Evolutionary conservation across 2,888 invertebrate genomes (phyloP), one percentile per base, ranked within the genome.

Genomic region (Priocnemis perturbator): DNA sequence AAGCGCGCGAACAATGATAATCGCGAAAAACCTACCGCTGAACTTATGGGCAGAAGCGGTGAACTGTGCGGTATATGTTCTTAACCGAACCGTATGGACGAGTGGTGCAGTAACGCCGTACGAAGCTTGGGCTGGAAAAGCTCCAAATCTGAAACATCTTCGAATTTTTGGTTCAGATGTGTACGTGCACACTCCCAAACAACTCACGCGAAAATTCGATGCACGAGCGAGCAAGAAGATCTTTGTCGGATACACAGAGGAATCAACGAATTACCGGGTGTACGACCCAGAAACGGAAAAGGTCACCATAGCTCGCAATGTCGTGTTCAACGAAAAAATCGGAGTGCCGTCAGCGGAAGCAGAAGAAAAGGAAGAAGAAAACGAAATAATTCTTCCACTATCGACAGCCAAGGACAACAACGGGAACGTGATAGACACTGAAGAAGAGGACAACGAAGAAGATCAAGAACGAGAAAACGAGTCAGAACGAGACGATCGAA

Each of bases 271-370:
- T 21, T 60, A 60, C 23, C 47, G 60, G 2, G 20, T 60, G 14
- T 60, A 60, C 17, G 15, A 48, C 17, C 60, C 60, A 11, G 17
- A 14, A 15, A 48, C 45, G 26, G 3, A 19, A 23, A 48, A 45
- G 48, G 47, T 60, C 1, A 15, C 20, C 3, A 47, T 60, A 20
- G 45, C 60, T n/a, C n/a, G 48, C 5, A 17, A 60, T 19, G 60
- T 60, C 0, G 50, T 60, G 11, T 60, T 60, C 37, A 26, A 60
- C 48, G 60, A 60, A 47, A 37, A 47, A 47, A 47, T 47, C 11
- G 47, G 47, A 47, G 47, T 17, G 3, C 47, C 11, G 47, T 11
- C 47, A 64, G 30, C 75, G 78, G 15, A 79, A 79, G 44, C 79
- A 83, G 56, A 26, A 26, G 9, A n/a, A n/a, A 20, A 19, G 3